These are phyloP conservation scores for Lucinisca nassula DNA, from an alignment of 2,888 invertebrate species.

Conservation along the genomic window DNA sequence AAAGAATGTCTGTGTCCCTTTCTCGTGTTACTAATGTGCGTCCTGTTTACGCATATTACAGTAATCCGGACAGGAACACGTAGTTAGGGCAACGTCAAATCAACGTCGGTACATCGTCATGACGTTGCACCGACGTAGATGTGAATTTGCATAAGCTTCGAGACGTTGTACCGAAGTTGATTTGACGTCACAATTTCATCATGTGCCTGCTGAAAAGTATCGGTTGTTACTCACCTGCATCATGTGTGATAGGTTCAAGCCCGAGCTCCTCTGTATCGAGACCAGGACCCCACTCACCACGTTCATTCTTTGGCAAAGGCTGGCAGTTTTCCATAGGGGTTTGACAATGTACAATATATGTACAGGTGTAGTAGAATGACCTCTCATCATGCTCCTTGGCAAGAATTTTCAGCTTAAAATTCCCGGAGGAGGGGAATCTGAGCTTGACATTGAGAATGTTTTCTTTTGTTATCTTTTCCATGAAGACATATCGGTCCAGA, in stretches of 20 bases:
- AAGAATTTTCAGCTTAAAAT: constrained; percentile 77
- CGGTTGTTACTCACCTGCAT: constrained; percentile 68
- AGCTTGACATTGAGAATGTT: constrained; percentile 70
- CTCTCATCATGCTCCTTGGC: constrained; percentile 73
- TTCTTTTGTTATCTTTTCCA: constrained; percentile 75
- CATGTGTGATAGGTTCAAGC: constrained; percentile 78
- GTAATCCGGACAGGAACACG: no score
- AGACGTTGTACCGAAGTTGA: no score
- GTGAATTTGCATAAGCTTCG: no score
- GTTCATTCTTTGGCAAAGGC: constrained; percentile 81
- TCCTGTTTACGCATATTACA: no score
- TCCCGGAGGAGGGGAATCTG: constrained; percentile 74
- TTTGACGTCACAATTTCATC: no score
- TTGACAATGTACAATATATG: constrained; percentile 73
- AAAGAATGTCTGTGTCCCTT: no score
- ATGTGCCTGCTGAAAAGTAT: no score
- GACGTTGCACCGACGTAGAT: no score
- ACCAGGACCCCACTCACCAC: constrained; percentile 86
- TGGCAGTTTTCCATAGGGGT: constrained; percentile 66
- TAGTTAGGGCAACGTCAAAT: no score
- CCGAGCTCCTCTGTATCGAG: constrained; percentile 79
- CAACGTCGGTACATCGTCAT: no score
- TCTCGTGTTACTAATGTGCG: no score
- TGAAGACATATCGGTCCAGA: constrained; percentile 76
- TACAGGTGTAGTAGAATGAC: constrained; percentile 73